Evolutionary conservation across 2,888 invertebrate species (phyloP).

Genomic region (Zele albiditarsus): DNA sequence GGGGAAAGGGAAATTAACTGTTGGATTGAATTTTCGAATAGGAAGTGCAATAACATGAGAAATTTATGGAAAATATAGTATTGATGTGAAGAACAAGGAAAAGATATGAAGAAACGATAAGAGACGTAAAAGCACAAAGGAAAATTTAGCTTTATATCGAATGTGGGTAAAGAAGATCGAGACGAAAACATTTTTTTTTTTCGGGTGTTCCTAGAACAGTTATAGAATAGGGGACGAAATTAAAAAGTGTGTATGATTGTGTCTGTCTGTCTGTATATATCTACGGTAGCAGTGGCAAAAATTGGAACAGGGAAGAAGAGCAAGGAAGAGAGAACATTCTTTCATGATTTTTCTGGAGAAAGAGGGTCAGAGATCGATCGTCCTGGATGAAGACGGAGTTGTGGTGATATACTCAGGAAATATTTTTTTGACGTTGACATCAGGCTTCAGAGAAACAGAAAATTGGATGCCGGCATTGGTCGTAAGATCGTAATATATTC

Average conservation of each 20-base stretch:
- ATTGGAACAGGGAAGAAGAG: background rate
- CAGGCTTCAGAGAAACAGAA: background rate
- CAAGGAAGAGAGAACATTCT: slow-evolving; percentile 40
- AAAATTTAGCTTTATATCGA: slow-evolving; percentile 35
- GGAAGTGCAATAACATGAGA: slow-evolving; percentile 5
- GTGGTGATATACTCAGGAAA: slow-evolving; percentile 29
- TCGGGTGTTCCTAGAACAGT: slow-evolving; percentile 26
- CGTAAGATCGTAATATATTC: background rate
- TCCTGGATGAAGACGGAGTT: slow-evolving; percentile 54
- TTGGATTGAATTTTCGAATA: slow-evolving; percentile 19
- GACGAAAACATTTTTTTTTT: slow-evolving; percentile 4
- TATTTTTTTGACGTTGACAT: slow-evolving; percentile 17
- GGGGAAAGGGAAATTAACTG: slow-evolving; percentile 37
- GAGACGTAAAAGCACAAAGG: slow-evolving; percentile 31
- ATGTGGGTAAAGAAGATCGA: slow-evolving; percentile 38
- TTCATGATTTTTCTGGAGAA: slow-evolving; percentile 58
- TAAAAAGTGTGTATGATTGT: background rate
- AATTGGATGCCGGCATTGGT: slow-evolving; percentile 14
- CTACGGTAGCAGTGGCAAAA: background rate
- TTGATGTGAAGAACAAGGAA: background rate
- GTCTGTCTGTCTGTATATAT: background rate
- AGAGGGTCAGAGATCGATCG: slow-evolving; percentile 65
- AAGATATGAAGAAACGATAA: slow-evolving; percentile 39
- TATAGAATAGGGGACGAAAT: background rate
- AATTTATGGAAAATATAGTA: background rate